phyloP scores from a whole-genome alignment of 2,888 invertebrate genomes.

The Drosophila affinis region DNA sequence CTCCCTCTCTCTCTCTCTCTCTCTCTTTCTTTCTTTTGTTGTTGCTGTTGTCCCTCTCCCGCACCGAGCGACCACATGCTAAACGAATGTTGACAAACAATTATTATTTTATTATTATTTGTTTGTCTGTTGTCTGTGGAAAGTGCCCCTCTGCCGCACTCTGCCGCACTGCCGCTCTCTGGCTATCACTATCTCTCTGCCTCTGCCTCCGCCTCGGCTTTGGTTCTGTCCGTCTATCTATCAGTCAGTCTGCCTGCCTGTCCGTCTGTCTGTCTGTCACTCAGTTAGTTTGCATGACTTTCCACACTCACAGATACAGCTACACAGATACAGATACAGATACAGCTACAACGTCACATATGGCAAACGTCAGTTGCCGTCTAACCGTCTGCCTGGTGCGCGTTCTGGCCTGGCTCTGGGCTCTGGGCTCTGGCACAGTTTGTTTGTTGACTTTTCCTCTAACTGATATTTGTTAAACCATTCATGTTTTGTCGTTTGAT shows the following conservation, averaged over 20 bases:
- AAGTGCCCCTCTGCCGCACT: constrained; percentile 4
- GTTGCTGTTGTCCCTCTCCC: neutral
- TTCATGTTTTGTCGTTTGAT: constrained; percentile 72
- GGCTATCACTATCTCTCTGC: constrained; percentile 6
- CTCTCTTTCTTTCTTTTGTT: constrained; percentile 6
- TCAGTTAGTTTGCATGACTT: constrained; percentile 32
- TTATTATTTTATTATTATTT: constrained; percentile 81
- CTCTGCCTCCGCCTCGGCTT: constrained; percentile 7
- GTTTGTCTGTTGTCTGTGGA: constrained; percentile 62
- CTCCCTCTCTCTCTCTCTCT: constrained; percentile 3
- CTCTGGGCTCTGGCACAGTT: neutral
- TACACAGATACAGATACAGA: constrained; percentile 22
- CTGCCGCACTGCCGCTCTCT: constrained; percentile 18
- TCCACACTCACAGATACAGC: constrained; percentile 15
- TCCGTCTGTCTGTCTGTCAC: constrained; percentile 52
- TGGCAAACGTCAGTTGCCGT: constrained; percentile 66
- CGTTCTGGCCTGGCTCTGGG: neutral
- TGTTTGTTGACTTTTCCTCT: constrained; percentile 67
- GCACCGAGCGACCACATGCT: constrained; percentile 71
- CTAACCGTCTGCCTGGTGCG: constrained; percentile 60
- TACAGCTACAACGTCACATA: constrained; percentile 21
- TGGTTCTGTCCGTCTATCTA: constrained; percentile 37
- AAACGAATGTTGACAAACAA: constrained; percentile 82
- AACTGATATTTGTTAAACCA: constrained; percentile 75
- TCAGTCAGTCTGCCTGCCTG: constrained; percentile 56